Percentiles rank a stretch among this genome's conserved stretches.
Conservation (phyloP, 2,888 invertebrate genomes). For the Eupithecia centaureata region DNA sequence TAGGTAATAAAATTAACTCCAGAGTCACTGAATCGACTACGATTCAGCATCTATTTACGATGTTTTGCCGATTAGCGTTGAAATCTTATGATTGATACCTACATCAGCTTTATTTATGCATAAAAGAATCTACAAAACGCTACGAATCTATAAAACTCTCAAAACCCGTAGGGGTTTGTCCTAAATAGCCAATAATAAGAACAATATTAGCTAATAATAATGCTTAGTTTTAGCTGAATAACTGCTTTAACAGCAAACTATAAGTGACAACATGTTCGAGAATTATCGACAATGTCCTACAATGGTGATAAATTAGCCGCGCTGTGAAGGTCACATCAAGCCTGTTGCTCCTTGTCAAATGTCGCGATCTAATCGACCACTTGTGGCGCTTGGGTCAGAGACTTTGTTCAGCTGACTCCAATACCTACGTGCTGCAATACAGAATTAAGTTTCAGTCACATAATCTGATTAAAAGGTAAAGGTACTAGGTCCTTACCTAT, state of each 20-base stretch:
- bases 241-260: not conserved
- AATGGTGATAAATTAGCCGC: not conserved
- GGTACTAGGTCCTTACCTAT: no score
- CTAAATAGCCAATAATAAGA: no score
- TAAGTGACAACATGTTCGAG: not conserved
- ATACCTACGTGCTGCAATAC: not conserved
- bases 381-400: constrained; percentile 37
- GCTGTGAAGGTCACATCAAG: constrained; percentile 24
- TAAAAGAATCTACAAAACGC: no score
- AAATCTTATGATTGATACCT: no score
- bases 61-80: no score
- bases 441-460: not conserved
- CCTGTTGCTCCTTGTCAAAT: constrained; percentile 43
- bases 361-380: constrained; percentile 41
- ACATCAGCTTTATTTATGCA: no score
- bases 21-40: no score
- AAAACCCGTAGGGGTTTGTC: no score
- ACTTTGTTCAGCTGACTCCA: constrained; percentile 22
- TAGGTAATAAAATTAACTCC: not conserved
- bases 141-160: no score
- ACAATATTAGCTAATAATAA: no score
- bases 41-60: no score
- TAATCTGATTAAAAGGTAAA: not conserved
- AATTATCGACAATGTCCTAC: not conserved
- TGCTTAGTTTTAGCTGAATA: no score